Percentiles rank a stretch among this genome's conserved stretches.
These are phyloP conservation scores for Hyphantria cunea DNA, from an alignment of 1,140 invertebrate species.

Conservation along the genomic window DNA sequence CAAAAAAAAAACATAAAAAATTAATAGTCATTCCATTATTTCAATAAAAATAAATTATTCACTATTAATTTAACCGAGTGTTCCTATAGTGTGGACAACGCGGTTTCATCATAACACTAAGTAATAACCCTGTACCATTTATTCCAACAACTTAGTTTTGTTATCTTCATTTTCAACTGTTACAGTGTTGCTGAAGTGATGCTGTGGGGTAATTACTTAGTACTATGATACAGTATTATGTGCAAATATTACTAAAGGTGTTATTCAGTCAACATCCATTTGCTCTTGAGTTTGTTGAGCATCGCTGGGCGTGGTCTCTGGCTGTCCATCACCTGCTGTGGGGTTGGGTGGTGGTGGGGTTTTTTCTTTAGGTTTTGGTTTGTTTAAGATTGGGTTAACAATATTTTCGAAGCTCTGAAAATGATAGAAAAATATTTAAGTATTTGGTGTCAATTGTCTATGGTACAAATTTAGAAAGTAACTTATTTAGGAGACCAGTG, in stretches of 20 bases:
- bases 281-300: slow-evolving; percentile 51
- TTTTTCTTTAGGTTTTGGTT: slow-evolving; percentile 91
- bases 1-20: slow-evolving; percentile 29
- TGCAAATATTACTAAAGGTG: slow-evolving; percentile 3
- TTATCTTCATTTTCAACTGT: background rate
- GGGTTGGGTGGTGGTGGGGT: slow-evolving; percentile 78
- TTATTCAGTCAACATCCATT: slow-evolving; percentile 76
- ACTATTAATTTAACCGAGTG: slow-evolving; percentile 36
- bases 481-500: too few species aligned
- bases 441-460: too few species aligned
- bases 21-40: slow-evolving; percentile 31
- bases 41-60: slow-evolving; percentile 49
- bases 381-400: slow-evolving; percentile 90
- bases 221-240: slow-evolving; percentile 35
- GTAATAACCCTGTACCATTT: slow-evolving; percentile 16
- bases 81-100: slow-evolving; percentile 2
- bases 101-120: slow-evolving; percentile 25
- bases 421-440: background rate
- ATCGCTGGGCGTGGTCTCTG: slow-evolving; percentile 36
- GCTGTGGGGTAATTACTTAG: slow-evolving; percentile 41
- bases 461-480: too few species aligned
- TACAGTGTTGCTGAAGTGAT: background rate
- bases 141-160: background rate
- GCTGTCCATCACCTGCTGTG: slow-evolving; percentile 59
- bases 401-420: slow-evolving; percentile 86